These are phyloP conservation scores for Melinaea marsaeus DNA, from an alignment of 2,888 invertebrate species.

Conservation along the genomic window DNA sequence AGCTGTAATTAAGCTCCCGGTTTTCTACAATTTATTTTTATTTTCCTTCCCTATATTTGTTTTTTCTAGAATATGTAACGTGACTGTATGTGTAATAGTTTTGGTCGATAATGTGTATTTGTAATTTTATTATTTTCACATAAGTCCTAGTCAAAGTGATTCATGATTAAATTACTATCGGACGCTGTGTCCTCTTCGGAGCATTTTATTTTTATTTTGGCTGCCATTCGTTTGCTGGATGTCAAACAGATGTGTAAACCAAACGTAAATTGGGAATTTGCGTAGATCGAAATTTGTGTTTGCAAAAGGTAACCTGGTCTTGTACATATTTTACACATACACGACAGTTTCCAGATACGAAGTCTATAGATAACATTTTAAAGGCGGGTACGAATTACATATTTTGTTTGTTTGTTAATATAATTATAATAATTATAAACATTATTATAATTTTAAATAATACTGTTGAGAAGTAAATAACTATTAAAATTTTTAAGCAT, in stretches of 20 bases:
- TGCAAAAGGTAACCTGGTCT: constrained; percentile 31
- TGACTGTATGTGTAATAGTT: background rate
- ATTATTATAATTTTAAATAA: no score
- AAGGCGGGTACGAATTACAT: no score
- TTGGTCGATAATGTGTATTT: background rate
- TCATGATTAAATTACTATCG: constrained; percentile 65
- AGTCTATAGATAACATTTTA: no score
- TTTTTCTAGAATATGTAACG: background rate
- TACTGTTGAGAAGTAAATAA: no score
- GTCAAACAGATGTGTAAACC: constrained; percentile 69
- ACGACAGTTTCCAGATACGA: constrained; percentile 7
- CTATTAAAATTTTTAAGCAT: no score
- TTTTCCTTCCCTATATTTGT: background rate
- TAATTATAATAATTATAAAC: no score
- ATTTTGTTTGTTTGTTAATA: no score
- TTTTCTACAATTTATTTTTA: constrained; percentile 16
- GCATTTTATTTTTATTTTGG: constrained; percentile 46
- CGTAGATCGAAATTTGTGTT: constrained; percentile 48
- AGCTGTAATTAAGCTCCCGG: constrained; percentile 56
- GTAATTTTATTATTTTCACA: background rate
- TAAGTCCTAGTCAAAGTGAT: constrained; percentile 56
- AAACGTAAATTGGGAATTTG: constrained; percentile 60
- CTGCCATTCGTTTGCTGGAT: constrained; percentile 59
- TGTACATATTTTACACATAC: constrained; percentile 24
- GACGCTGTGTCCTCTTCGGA: constrained; percentile 43